Conservation (phyloP, 2,888 invertebrate species). For the Mellilla xanthometata region DNA sequence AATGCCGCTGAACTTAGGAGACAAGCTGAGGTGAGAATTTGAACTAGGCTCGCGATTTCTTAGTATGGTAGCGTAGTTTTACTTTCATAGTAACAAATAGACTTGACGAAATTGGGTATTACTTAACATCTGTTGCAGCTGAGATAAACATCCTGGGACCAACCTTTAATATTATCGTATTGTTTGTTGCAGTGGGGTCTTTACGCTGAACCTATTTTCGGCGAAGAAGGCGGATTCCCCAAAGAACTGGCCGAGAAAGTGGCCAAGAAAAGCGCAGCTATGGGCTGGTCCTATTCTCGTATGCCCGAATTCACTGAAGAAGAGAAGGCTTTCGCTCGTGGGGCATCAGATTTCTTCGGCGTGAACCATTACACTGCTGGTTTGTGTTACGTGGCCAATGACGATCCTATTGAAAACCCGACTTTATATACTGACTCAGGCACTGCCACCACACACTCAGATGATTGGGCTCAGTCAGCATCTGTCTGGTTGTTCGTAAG, state of each 20-base stretch:
- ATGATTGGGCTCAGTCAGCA: conserved; percentile 48
- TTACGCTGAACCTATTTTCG: conserved; percentile 74
- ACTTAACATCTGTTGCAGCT: too few relatives aligned
- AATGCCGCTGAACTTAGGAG: conserved; percentile 55
- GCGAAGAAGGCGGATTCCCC: conserved; percentile 80
- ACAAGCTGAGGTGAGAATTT: conserved; percentile 49
- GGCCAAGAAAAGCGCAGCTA: conserved; percentile 61
- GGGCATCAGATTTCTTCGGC: conserved; percentile 68
- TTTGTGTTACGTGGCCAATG: conserved; percentile 38
- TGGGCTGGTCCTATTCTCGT: conserved; percentile 65
- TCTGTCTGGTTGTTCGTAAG: conserved; percentile 56
- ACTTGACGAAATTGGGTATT: too few relatives aligned
- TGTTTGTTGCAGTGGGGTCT: conserved; percentile 59
- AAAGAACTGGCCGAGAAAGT: conserved; percentile 66
- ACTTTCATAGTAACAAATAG: too few relatives aligned
- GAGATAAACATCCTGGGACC: too few relatives aligned
- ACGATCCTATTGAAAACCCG: conserved; percentile 18
- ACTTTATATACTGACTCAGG: conserved; percentile 44
- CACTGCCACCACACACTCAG: conserved; percentile 31
- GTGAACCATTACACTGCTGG: conserved; percentile 86
- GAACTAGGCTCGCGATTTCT: too few relatives aligned
- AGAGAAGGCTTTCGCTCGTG: conserved; percentile 54
- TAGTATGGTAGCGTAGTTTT: too few relatives aligned
- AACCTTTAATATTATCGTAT: too few relatives aligned
- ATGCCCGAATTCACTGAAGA: conserved; percentile 68